Base-by-base conservation (phyloP, 2,113 vertebrate genomes). In the Argyrosomus japonicus region DNA sequence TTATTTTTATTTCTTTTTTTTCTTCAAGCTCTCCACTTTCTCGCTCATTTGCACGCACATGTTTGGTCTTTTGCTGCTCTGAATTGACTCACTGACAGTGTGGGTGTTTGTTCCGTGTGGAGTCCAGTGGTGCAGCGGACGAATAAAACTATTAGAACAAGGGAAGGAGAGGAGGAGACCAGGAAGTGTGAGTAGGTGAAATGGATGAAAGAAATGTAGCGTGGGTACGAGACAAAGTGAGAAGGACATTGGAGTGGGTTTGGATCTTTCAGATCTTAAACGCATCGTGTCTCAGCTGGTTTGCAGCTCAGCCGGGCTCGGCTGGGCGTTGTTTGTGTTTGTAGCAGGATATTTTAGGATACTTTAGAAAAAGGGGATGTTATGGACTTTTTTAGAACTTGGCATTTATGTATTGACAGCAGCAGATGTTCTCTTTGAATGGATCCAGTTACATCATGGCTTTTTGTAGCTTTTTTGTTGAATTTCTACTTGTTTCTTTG, bases 71-170 rank as follows among this genome's bases (percentile, higher is more conserved):
- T 77, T 13, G 21, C 64, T 53, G 62, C 54, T 61, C 65, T 60
- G 18, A 85, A 76, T 73, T 87, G 86, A 87, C 80, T 83, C 58
- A 51, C 70, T 76, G 68, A 75, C 86, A 79, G 73, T 81, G 86
- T 76, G 77, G 69, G 76, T 85, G 84, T 87, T 84, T 82, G 64
- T 83, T 86, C 82, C 51, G 58, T 87, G 82, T 79, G 77, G 40
- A 68, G 74, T 76, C 47, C 57, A 65, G 57, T n/a, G 27, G 51
- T 74, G 32, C 61, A 43, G 68, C 53, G 47, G n/a, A 73, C n/a
- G 6, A 76, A 79, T 47, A 17, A 48, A 68, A 82, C 68, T 1
- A 81, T 68, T 17, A 74, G 61, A 48, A 60, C 32, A 69, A 45
- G 51, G 21, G 27, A 43, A 19, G 21, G 43, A 36, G 43, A 53